Evolutionary conservation across 2,113 vertebrate species (phyloP).

Genomic region (Struthio camelus): DNA sequence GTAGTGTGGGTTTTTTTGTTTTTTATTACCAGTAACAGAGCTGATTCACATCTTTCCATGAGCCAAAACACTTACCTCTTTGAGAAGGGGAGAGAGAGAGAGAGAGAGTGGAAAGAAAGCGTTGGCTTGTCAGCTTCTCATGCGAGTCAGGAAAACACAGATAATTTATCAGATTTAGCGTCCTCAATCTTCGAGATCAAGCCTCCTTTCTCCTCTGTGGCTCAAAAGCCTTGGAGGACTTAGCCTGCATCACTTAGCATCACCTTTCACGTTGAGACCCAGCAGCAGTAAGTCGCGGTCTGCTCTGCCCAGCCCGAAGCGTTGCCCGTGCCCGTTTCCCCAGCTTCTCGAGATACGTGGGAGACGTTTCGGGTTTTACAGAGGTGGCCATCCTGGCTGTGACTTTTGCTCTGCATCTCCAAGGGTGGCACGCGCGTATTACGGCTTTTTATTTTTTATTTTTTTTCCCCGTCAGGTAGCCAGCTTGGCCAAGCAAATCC

Average conservation of each 20-base stretch:
- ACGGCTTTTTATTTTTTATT: not conserved
- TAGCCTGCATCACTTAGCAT: not conserved
- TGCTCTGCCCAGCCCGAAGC: no score
- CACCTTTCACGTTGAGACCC: not conserved
- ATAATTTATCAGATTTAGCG: no score
- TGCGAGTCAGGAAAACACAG: not conserved
- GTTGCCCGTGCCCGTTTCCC: no score
- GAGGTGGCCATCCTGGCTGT: no score
- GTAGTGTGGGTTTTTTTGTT: not conserved
- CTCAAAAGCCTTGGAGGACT: not conserved
- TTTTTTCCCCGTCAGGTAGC: not conserved
- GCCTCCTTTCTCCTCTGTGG: not conserved
- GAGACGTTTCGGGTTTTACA: no score
- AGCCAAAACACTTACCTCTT: no score
- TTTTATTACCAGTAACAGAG: not conserved
- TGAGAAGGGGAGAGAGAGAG: not conserved
- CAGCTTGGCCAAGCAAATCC: not conserved
- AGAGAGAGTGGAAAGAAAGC: not conserved
- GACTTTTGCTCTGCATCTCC: no score
- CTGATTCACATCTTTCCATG: not conserved
- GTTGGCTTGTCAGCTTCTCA: not conserved
- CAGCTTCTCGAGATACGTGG: no score
- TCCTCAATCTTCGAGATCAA: not conserved
- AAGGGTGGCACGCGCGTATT: accelerated
- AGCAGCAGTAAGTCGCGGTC: no score